Base-by-base conservation (phyloP, 2,113 vertebrate species). In the Prochilodus magdalenae region DNA sequence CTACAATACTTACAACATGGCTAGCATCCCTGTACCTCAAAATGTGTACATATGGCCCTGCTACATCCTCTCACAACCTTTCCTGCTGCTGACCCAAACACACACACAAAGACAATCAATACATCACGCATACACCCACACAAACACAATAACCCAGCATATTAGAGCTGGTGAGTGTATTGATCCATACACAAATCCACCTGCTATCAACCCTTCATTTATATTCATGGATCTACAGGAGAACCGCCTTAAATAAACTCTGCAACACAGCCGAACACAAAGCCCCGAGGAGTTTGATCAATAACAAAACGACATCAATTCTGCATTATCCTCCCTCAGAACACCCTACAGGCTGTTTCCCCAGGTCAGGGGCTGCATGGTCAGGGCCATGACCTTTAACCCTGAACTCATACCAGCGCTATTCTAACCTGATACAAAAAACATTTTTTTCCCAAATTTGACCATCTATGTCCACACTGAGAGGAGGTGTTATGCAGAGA, bases 201-300 rank as follows among this genome's bases (percentile, higher is more conserved):
- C 77, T 73, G 77, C 60, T 95, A 98, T 97, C 96, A 98, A 97
- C 95, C 94, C 95, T 92, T 95, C 96, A 97, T 99, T 97, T 98
- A 94, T 97, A 98, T 98, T 99, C 97, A 97, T 98, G 96, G 96
- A 96, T 95, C 95, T 92, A 94, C 94, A 94, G 94, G 90, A 30
- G 24, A 57, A 92, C 87, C 90, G 89, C 92, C 49, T 96, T 96
- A 97, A 96, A 97, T 96, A 98, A 96, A 97, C 96, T 96, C 96
- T 95, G 95, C 94, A 95, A 96, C 94, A 95, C 88, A 94, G 90
- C 91, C 91, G 94, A 92, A 95, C 94, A 96, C 92, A 93, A 93
- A 92, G 86, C 75, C 62, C 80, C 67, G 76, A 79, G 26, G 90
- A 95, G 95, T 69, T 92, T 90, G 95, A 98, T 99, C 96, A 91